Base-by-base conservation (phyloP, 1,140 invertebrate genomes). In the Danaus melanippus region DNA sequence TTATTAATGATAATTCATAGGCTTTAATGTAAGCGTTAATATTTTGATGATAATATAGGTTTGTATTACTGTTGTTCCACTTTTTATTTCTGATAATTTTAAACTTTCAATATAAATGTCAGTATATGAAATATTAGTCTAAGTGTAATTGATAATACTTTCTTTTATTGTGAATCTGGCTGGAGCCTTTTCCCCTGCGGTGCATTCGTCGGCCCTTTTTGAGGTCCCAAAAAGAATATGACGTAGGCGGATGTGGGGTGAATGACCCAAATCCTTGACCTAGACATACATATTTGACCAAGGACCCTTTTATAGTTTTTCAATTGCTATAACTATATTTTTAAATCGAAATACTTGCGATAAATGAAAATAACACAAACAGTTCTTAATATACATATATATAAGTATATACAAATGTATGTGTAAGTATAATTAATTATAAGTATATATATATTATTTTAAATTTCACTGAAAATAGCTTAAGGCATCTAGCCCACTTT, bases 261-360 rank as follows among this genome's bases (percentile, higher is more conserved):
- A 72, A 12, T 75, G 74, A 71, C 72, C 74, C 66, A 59, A 0
- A 63, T 63, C 71, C 74, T 79, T 76, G 74, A 71, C 74, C 72
- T 64, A 72, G 41, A 58, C 56, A 55, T 42, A 58, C 56, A 55
- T 42, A 32, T 32, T 32, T 32, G 39, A 53, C 32, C 51, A 58
- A 49, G 56, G 46, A 46, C 12, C 39, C 46, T 49, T 40, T 21
- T 42, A 21, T 7, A 46, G 46, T 46, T n/a, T 11, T 15, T 54
- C 39, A 42, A 10, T 10, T 39, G 11, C 49, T 32, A 32, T 32
- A 32, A 32, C 2, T 32, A 32, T 32, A 32, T 32, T 32, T 32
- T 32, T 4, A 32, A 32, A 5, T 32, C 6, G 21, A 32, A 32
- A 32, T 15, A 15, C 15, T 15, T 15, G 3, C 15, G 21, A 3